phyloP scores from a whole-genome alignment of 2,888 invertebrate genomes.

The Geotrupes spiniger region DNA sequence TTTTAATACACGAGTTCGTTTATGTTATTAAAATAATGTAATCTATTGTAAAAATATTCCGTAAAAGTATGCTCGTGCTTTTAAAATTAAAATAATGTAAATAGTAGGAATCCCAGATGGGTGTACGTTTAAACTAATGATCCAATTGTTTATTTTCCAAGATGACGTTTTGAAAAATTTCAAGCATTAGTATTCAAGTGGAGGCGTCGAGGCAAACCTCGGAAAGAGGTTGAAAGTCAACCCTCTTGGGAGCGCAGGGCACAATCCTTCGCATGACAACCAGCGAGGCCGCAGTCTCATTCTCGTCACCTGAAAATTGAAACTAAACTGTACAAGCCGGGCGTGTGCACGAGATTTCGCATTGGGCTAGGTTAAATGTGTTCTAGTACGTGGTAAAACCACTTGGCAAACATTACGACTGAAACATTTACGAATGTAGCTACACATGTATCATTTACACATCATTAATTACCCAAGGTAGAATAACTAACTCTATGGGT shows the following conservation, averaged over 20 bases:
- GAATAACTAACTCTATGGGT: no score
- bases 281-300: conserved; percentile 31
- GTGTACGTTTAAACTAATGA: conserved; percentile 12
- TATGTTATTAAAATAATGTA: no score
- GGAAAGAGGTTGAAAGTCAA: conserved; percentile 45
- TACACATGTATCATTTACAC: no score
- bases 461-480: no score
- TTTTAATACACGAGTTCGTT: no score
- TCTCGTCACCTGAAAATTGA: conserved; percentile 27
- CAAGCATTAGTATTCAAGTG: conserved; percentile 43
- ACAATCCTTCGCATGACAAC: conserved; percentile 44
- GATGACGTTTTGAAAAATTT: conserved; percentile 42
- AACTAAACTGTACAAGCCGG: conserved; percentile 16
- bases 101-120: no score
- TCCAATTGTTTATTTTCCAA: conserved; percentile 38
- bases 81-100: no score
- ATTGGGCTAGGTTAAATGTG: not conserved
- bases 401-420: no score
- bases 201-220: conserved; percentile 40
- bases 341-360: conserved; percentile 21
- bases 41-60: no score
- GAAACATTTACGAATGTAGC: no score
- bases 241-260: conserved; percentile 38
- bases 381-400: not conserved
- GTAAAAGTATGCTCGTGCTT: no score